Conservation (phyloP, 2,797 vertebrate species). For the Sciurus vulgaris region DNA sequence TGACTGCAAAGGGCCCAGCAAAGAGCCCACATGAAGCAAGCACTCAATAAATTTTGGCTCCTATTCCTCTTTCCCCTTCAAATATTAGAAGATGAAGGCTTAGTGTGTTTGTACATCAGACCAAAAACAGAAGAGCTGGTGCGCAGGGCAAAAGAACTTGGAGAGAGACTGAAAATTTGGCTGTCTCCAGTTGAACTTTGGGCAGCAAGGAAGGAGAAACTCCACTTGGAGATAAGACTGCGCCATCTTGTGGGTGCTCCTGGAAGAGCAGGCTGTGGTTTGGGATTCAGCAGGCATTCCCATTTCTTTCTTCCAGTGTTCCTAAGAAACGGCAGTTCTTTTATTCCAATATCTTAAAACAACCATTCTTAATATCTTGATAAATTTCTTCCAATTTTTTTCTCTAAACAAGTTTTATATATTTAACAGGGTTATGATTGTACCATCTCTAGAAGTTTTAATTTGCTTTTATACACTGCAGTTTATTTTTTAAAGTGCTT, state of each 20-base stretch:
- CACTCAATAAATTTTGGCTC: background rate
- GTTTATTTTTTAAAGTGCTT: background rate
- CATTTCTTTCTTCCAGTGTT: background rate
- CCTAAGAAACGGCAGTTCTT: background rate
- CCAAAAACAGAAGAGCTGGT: background rate
- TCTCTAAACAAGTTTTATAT: background rate
- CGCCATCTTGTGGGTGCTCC: background rate
- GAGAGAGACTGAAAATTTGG: background rate
- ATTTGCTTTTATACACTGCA: background rate
- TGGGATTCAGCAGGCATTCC: rapidly evolving
- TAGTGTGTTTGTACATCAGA: background rate
- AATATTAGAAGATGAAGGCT: background rate
- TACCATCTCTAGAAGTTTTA: background rate
- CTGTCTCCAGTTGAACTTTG: background rate
- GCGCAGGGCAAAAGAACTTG: background rate
- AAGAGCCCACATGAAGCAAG: background rate
- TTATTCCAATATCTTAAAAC: background rate
- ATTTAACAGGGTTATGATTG: background rate
- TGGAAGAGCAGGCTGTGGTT: background rate
- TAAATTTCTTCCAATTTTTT: background rate
- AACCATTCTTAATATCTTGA: background rate
- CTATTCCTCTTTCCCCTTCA: background rate
- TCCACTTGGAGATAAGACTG: background rate
- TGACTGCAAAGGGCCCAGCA: background rate
- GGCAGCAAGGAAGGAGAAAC: rapidly evolving